phyloP scores from a whole-genome alignment of 2,888 invertebrate species.

The Phaedon cochleariae region DNA sequence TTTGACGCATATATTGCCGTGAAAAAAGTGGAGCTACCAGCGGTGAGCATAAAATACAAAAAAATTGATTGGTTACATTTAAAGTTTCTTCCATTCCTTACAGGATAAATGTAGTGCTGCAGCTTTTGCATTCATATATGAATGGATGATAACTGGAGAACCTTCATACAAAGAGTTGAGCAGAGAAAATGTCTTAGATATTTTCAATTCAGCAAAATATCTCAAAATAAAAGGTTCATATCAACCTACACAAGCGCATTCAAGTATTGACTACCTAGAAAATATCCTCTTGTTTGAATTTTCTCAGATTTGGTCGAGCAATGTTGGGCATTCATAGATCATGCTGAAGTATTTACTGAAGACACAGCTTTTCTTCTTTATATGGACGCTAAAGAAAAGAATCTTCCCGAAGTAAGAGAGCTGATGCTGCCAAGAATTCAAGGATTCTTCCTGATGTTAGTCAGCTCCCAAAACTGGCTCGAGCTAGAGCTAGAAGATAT shows the following conservation, averaged over 20 bases:
- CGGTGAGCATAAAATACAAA: conserved; percentile 45
- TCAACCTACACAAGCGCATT: too few relatives aligned
- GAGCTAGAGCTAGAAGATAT: conserved; percentile 73
- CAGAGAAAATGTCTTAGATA: conserved; percentile 75
- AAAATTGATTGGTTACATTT: too few relatives aligned
- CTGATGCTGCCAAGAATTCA: conserved; percentile 78
- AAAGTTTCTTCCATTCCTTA: conserved; percentile 31
- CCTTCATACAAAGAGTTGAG: conserved; percentile 72
- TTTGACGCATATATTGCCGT: conserved; percentile 66
- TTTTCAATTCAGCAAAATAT: conserved; percentile 77
- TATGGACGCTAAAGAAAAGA: conserved; percentile 64
- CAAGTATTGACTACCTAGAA: too few relatives aligned
- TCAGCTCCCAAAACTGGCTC: conserved; percentile 78
- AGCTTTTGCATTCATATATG: conserved; percentile 78
- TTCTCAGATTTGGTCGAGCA: conserved; percentile 75
- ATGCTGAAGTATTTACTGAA: conserved; percentile 74
- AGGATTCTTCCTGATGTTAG: conserved; percentile 79
- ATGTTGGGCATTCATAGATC: conserved; percentile 79
- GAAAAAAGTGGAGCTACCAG: conserved; percentile 60
- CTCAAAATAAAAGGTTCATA: conserved; percentile 72
- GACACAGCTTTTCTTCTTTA: conserved; percentile 77
- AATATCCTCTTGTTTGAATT: neutral
- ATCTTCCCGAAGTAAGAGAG: conserved; percentile 71
- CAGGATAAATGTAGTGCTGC: conserved; percentile 61
- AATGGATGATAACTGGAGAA: conserved; percentile 80